Evolutionary conservation across 2,888 invertebrate species (phyloP).

Genomic region (Caenorhabditis sulstoni): DNA sequence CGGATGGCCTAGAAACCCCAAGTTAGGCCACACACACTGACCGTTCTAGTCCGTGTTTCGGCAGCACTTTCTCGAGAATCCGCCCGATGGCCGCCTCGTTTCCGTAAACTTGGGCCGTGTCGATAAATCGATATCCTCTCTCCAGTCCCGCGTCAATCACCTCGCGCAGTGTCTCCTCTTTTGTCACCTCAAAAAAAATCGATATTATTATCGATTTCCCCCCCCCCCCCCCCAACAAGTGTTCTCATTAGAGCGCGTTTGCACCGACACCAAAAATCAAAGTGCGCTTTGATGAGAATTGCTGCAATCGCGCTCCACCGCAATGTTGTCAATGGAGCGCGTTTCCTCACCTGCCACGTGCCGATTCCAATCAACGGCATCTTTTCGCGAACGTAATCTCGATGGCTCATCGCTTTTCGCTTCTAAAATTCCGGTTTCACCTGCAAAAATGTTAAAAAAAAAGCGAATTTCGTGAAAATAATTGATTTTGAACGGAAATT

Average conservation of each 20-base stretch:
- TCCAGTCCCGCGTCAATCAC: conserved; percentile 72
- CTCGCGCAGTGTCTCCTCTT: conserved; percentile 53
- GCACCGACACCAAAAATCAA: too few species aligned
- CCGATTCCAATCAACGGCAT: conserved; percentile 77
- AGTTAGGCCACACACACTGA: too few species aligned
- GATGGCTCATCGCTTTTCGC: conserved; percentile 27
- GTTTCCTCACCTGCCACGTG: conserved; percentile 71
- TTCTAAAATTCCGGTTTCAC: neutral
- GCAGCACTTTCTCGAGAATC: conserved; percentile 63
- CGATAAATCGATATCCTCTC: conserved; percentile 75
- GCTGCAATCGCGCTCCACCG: too few species aligned
- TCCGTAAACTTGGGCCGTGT: conserved; percentile 74
- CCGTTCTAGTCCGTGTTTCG: conserved; percentile 69
- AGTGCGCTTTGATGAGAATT: too few species aligned
- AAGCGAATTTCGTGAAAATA: too few species aligned
- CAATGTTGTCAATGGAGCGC: too few species aligned
- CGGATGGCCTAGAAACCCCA: too few species aligned
- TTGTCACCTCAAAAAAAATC: conserved; percentile 58
- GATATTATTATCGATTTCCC: too few species aligned
- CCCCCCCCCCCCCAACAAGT: too few species aligned
- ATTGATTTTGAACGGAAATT: too few species aligned
- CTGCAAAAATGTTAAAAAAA: neutral
- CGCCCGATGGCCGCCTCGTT: conserved; percentile 70
- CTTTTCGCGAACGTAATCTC: conserved; percentile 64
- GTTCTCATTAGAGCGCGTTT: too few species aligned